Base-by-base conservation (phyloP, 2,113 vertebrate genomes). In the Ptilorrhoa leucosticta region DNA sequence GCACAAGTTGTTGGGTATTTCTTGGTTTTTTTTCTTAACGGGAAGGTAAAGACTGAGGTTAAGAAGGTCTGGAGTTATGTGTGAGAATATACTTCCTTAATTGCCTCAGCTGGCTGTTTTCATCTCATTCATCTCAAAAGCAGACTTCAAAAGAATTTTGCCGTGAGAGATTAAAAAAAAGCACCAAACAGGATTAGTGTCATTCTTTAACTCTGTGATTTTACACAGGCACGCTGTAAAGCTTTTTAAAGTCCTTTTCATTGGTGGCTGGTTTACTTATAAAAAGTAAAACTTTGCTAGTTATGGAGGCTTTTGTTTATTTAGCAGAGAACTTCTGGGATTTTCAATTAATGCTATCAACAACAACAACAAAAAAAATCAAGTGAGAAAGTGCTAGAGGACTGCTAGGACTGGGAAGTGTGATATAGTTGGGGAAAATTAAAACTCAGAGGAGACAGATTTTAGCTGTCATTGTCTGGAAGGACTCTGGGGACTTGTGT, bases 71-170 rank as follows among this genome's bases (percentile, higher is more conserved):
- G 72, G 91, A 87, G 40, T 57, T 93, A 15, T 3, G 6, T 63
- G 69, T 90, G 72, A 90, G 45, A 87, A 78, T 81, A 50, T 51
- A 20, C 65, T 65, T 83, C 71, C 68, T 76, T 96, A 94, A 96
- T 93, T 96, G 88, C 92, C 87, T 95, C 64, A 75, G 69, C 30
- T 86, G 65, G 56, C 75, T 90, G 64, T 90, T 90, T 87, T 84
- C 53, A 15, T 93, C 53, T 81, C 51, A 40, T 70, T 88, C 40
- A 90, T 95, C 93, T 96, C 76, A 21, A 75, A 92, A 89, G 39
- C 85, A 92, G 76, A 83, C 95, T 93, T 96, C 91, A 96, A 97
- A 95, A 54, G 61, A 60, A 56, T 93, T 89, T 75, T 87, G 58
- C 92, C 79, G 82, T 7, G 40, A 65, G 53, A 92, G 75, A 89